Conservation (phyloP, 2,888 invertebrate genomes). For the Ephialtes manifestator region DNA sequence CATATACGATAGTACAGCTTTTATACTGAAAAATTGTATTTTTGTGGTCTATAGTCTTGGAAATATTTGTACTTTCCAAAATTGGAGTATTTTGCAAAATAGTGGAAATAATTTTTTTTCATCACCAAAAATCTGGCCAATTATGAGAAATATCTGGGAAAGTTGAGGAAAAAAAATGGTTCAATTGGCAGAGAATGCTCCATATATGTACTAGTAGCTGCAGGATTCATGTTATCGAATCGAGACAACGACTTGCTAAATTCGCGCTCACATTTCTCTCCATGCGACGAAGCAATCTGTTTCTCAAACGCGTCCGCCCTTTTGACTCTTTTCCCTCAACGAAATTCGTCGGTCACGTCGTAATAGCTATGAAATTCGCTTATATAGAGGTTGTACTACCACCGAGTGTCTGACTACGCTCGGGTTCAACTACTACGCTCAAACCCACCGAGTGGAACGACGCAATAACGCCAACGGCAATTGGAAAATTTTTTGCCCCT, state of each 20-base stretch:
- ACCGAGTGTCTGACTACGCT: constrained; percentile 1
- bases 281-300: constrained; percentile 13
- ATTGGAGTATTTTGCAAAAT: too few relatives aligned
- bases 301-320: constrained; percentile 31
- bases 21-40: too few relatives aligned
- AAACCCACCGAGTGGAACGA: constrained; percentile 11
- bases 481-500: constrained; percentile 49
- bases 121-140: not conserved
- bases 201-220: not conserved
- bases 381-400: not conserved
- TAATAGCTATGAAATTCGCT: constrained; percentile 44
- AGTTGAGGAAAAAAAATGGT: not conserved
- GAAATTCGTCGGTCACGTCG: constrained; percentile 29
- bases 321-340: constrained; percentile 28
- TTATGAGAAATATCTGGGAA: not conserved
- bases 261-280: not conserved
- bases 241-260: not conserved
- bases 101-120: not conserved
- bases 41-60: too few relatives aligned
- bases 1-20: too few relatives aligned
- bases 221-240: not conserved
- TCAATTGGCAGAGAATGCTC: not conserved
- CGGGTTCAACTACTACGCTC: constrained; percentile 22
- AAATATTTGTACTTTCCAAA: too few relatives aligned
- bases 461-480: constrained; percentile 59